A percentile compares a stretch with the other conserved stretches of the same genome.
Evolutionary conservation across 2,888 invertebrate genomes (phyloP).

Genomic region (Aspidiotus rigidus): DNA sequence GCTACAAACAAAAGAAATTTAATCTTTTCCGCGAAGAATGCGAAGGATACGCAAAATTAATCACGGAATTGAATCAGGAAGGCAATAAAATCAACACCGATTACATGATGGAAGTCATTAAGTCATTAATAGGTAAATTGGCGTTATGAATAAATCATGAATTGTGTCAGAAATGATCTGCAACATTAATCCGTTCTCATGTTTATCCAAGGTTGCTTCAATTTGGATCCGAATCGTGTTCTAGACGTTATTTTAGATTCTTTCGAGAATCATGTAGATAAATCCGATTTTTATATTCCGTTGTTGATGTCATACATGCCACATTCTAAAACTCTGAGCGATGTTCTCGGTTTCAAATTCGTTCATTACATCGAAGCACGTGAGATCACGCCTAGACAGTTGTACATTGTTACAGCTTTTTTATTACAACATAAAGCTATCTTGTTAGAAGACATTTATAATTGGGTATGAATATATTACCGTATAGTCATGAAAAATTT

Average conservation of each 20-base stretch:
- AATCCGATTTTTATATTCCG: constrained; percentile 71
- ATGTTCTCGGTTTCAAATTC: constrained; percentile 90
- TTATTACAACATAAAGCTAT: constrained; percentile 82
- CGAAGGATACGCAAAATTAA: constrained; percentile 95
- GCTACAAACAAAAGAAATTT: constrained; percentile 98
- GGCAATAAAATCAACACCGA: constrained; percentile 57
- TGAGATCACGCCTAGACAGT: constrained; percentile 63
- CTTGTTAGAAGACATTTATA: constrained; percentile 75
- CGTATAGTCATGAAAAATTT: neutral
- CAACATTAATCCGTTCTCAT: too few relatives aligned
- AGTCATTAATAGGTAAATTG: constrained; percentile 77
- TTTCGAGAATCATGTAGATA: constrained; percentile 76
- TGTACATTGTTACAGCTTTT: constrained; percentile 82
- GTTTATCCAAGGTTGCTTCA: constrained; percentile 74
- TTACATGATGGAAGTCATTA: constrained; percentile 74
- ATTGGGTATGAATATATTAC: constrained; percentile 58
- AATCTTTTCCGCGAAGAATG: constrained; percentile 97
- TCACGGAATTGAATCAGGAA: constrained; percentile 81
- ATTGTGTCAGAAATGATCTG: too few relatives aligned
- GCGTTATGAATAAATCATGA: neutral
- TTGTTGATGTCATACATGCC: constrained; percentile 80
- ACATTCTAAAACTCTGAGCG: constrained; percentile 77
- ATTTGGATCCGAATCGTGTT: constrained; percentile 95
- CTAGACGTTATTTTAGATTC: constrained; percentile 92
- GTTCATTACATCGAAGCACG: constrained; percentile 57